Base-by-base conservation (phyloP, 1,140 invertebrate species). In the Pseudomyrmex flavicornis region DNA sequence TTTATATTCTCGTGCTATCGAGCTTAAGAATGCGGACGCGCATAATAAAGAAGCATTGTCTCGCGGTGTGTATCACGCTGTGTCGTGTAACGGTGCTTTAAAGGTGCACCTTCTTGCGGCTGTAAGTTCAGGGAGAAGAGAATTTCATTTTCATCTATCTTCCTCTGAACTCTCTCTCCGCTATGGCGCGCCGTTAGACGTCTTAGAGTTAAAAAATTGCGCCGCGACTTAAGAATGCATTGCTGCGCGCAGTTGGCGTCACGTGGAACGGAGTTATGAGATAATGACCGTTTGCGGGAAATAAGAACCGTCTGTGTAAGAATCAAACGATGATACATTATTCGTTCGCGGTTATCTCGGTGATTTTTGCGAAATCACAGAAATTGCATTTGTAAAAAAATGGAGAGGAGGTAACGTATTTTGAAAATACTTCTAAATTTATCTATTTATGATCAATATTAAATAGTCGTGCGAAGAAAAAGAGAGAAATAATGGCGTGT, bases 61-160 rank as follows among this genome's bases (percentile, higher is more conserved):
- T 70, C 59, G 17, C 15, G 26, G 59, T 46, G 44, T 75, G 61
- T 46, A 65, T 75, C 72, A 73, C 48, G 50, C 62, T 58, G 69
- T 22, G 69, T 63, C 35, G 79, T 72, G 48, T 56, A 75, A 65
- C 59, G 70, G 26, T 75, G 35, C 58, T 75, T 82, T 52, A 62
- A 46, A 52, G 61, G 54, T n/a, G n/a, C 52, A 58, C 54, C 35
- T 61, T 72, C n/a, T 73, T 48, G 65, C 56, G 17, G 80, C 15
- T 65, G 56, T 52, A 73, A 88, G 73, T 84, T 79, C 48, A 50
- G 61, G 15, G 52, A 56, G 26, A 35, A 7, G 50, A 69, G 50
- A 86, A 84, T 80, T 84, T 86, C 48, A 88, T 88, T 88, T 87
- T 61, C 68, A 88, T 84, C 73, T 52, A 88, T 88, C 85, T 84